Conservation (phyloP, 1,140 invertebrate genomes). For the Solenopsis invicta region DNA sequence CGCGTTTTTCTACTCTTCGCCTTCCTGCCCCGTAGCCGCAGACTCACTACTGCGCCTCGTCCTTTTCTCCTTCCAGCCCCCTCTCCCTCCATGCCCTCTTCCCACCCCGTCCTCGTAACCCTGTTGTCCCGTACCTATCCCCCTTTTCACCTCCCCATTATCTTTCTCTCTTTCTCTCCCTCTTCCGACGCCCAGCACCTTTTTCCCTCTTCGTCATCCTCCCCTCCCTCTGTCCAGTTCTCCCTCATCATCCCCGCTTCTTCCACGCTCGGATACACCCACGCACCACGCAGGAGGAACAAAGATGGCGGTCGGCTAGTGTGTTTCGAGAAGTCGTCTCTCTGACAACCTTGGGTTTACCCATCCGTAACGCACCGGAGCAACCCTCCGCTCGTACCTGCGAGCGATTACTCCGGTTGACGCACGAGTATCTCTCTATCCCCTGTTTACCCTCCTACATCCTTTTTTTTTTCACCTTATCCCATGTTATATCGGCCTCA, state of each 20-base stretch:
- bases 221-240: conserved; percentile 55
- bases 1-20: conserved; percentile 34
- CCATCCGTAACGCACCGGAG: conserved; percentile 80
- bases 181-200: neutral
- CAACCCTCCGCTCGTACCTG: conserved; percentile 61
- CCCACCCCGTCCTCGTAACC: conserved; percentile 24
- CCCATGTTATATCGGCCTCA: neutral
- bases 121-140: neutral
- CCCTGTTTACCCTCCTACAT: neutral
- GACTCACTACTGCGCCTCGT: conserved; percentile 32
- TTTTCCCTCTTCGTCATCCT: conserved; percentile 25
- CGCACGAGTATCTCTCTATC: conserved; percentile 35
- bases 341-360: conserved; percentile 85
- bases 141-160: conserved; percentile 45
- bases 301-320: conserved; percentile 84
- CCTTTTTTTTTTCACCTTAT: neutral
- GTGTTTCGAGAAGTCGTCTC: conserved; percentile 86
- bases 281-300: conserved; percentile 80
- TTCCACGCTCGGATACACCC: conserved; percentile 82
- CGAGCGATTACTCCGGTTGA: conserved; percentile 40
- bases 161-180: conserved; percentile 2
- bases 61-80: conserved; percentile 47
- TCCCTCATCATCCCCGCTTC: conserved; percentile 74
- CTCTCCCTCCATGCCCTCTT: neutral
- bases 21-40: conserved; percentile 35